A percentile compares a stretch with the other conserved stretches of the same genome.
Evolutionary conservation across 1,140 invertebrate genomes (phyloP).

Genomic region (Drosophila bocki): DNA sequence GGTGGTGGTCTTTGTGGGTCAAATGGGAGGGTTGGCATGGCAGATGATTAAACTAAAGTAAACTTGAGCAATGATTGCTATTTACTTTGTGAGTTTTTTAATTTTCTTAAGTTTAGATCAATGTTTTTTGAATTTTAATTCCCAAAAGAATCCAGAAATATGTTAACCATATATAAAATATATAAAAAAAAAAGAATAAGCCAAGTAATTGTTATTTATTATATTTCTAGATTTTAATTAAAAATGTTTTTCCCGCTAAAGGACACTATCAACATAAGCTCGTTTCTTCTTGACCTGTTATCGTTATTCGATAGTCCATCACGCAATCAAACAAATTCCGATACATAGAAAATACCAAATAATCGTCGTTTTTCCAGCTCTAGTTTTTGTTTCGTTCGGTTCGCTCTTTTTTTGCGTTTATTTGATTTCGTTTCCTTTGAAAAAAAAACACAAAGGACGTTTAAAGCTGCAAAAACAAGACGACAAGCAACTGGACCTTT

Average conservation of each 20-base stretch:
- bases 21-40: constrained; percentile 37
- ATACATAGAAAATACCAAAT: neutral
- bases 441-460: constrained; percentile 17
- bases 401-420: constrained; percentile 56
- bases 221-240: no score
- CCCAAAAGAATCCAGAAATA: no score
- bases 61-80: neutral
- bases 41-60: constrained; percentile 4
- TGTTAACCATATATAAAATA: no score
- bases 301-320: neutral
- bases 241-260: neutral
- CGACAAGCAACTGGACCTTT: constrained; percentile 7
- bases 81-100: neutral
- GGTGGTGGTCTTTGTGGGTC: constrained; percentile 52
- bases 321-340: neutral
- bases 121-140: no score
- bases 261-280: neutral
- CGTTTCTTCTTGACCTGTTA: neutral
- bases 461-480: constrained; percentile 2
- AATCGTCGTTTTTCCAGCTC: constrained; percentile 5
- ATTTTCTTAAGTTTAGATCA: neutral
- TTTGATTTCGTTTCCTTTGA: constrained; percentile 51
- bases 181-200: no score
- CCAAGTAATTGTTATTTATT: no score
- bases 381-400: constrained; percentile 52